Percentiles rank a stretch among this genome's conserved stretches.
phyloP scores from a whole-genome alignment of 2,888 invertebrate species.

The Nephrotoma appendiculata region DNA sequence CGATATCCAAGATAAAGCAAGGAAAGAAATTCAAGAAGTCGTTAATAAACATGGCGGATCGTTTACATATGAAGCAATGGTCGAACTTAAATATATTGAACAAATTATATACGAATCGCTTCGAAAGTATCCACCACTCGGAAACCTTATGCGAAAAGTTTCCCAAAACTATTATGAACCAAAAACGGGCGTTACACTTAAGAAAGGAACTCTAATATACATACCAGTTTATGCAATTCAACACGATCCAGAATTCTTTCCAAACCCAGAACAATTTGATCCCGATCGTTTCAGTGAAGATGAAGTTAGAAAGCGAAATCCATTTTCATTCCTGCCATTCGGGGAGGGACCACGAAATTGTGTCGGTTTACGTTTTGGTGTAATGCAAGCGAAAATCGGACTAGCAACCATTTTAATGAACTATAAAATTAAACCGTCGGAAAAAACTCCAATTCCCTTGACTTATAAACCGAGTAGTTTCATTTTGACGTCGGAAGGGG shows the following conservation, averaged over 20 bases:
- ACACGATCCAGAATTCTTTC: conserved; percentile 42
- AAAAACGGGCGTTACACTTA: conserved; percentile 31
- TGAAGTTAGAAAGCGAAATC: conserved; percentile 32
- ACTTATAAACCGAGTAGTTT: neutral
- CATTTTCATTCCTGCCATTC: conserved; percentile 30
- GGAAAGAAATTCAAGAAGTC: conserved; percentile 29
- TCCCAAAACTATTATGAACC: conserved; percentile 34
- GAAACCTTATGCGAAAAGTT: conserved; percentile 32
- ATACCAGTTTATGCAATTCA: conserved; percentile 44
- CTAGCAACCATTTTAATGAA: conserved; percentile 8
- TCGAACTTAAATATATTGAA: conserved; percentile 35
- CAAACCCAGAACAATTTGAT: conserved; percentile 44
- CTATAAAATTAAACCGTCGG: conserved; percentile 6
- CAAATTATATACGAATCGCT: conserved; percentile 38
- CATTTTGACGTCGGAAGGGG: neutral
- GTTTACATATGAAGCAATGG: conserved; percentile 33
- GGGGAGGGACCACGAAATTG: conserved; percentile 32
- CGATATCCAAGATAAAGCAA: conserved; percentile 30
- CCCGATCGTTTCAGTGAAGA: conserved; percentile 44
- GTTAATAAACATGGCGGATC: conserved; percentile 25
- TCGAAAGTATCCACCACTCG: conserved; percentile 38
- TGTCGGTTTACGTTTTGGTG: conserved; percentile 28
- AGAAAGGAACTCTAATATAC: conserved; percentile 36
- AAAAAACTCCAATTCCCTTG: conserved; percentile 2
- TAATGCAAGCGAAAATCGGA: conserved; percentile 18